A percentile compares a stretch with the other conserved stretches of the same genome.
Conservation (phyloP, 1,140 invertebrate species). For the Mylabris phalerata region DNA sequence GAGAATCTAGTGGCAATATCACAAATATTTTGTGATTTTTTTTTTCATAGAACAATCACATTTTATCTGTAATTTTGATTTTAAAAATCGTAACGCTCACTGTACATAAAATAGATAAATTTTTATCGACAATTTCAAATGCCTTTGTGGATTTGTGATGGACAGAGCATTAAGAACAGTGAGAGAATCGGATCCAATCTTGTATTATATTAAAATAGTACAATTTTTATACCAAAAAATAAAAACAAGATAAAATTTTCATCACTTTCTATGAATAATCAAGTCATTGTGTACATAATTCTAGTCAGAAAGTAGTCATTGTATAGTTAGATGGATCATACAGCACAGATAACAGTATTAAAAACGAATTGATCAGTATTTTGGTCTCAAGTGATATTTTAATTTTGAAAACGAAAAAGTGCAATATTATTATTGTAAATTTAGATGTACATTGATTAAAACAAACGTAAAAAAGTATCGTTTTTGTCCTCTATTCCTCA, state of each 20-base stretch:
- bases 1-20: constrained; percentile 20
- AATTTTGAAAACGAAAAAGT: constrained; percentile 21
- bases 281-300: background rate
- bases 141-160: background rate
- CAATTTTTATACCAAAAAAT: constrained; percentile 37
- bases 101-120: background rate
- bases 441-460: too few species aligned
- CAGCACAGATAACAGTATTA: constrained; percentile 25
- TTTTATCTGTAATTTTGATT: too few species aligned
- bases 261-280: constrained; percentile 3
- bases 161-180: background rate
- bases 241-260: background rate
- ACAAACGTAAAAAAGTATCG: too few species aligned
- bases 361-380: constrained; percentile 29
- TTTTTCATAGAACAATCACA: too few species aligned
- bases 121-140: background rate
- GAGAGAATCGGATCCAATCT: background rate
- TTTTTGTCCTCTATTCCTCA: too few species aligned
- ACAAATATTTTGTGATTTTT: background rate
- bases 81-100: too few species aligned
- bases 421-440: constrained; percentile 19
- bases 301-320: constrained; percentile 13
- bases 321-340: constrained; percentile 14
- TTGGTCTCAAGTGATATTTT: constrained; percentile 30
- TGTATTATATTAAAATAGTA: constrained; percentile 33